A percentile compares a stretch with the other conserved stretches of the same genome.
These are phyloP conservation scores for Dicentrarchus labrax DNA, from an alignment of 2,113 vertebrate species.

Conservation along the genomic window DNA sequence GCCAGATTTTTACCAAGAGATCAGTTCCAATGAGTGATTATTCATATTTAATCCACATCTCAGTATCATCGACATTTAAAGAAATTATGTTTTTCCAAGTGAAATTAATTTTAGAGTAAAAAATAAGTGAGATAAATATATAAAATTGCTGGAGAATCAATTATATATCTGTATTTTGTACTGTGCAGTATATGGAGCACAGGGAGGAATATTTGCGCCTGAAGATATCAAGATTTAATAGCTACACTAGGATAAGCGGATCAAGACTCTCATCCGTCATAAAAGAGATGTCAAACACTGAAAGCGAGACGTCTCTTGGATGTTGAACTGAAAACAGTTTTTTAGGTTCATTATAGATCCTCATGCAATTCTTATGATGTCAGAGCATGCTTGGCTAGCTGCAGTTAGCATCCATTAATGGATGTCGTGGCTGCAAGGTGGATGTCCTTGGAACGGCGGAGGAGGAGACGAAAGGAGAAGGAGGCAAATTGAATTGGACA, in stretches of 20 bases:
- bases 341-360: conserved; percentile 31
- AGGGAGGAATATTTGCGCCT: not conserved
- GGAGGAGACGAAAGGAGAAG: conserved; percentile 1
- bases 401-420: conserved; percentile 63
- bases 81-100: not conserved
- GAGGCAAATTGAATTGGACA: conserved; percentile 45
- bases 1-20: conserved; percentile 21
- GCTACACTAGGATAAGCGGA: not conserved
- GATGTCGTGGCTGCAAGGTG: conserved; percentile 20
- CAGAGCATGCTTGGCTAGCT: conserved; percentile 55
- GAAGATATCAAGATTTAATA: not conserved
- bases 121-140: not conserved
- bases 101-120: not conserved
- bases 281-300: conserved; percentile 1
- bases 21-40: conserved; percentile 4
- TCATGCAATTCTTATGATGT: conserved; percentile 68
- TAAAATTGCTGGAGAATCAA: not conserved
- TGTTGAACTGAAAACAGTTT: not conserved
- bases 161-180: not conserved
- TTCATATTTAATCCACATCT: conserved; percentile 23
- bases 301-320: conserved; percentile 3
- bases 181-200: not conserved
- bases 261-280: conserved; percentile 10
- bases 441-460: conserved; percentile 20
- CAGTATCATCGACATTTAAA: conserved; percentile 1